Base-by-base conservation (phyloP, 1,140 invertebrate species). In the Hyphantria cunea region DNA sequence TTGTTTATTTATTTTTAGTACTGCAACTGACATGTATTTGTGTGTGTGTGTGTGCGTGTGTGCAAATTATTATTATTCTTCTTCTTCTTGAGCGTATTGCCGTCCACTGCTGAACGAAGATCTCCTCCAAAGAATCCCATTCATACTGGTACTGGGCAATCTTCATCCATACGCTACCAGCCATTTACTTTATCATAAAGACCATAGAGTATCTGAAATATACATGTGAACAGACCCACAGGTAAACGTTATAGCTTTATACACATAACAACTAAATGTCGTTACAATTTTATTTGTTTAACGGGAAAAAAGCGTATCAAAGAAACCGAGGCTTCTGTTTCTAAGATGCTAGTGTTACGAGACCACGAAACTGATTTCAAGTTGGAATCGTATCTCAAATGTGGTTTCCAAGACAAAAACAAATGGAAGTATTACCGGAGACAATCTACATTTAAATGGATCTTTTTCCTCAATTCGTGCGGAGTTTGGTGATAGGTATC, bases 361-460 rank as follows among this genome's bases (percentile, higher is more conserved):
- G 62, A 71, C 69, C 74, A 69, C 74, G 68, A 71, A 76, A 74
- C 73, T 64, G 75, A 67, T 72, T 74, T 59, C 68, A 65, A 70
- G 69, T 58, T 63, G 66, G 15, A 73, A 70, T 69, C 74, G 70
- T 82, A 83, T 80, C 74, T 79, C 74, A 68, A 69, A 66, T 64
- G 70, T 70, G 71, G 77, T 70, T 76, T 72, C 52, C 64, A 68
- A 81, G 77, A 84, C 81, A 86, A 84, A 83, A 85, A 84, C 80
- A 86, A 86, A 87, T 86, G 84, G 82, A 81, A 84, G 82, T 83
- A 83, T 87, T 87, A 81, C 82, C 75, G 76, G 65, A 80, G 78
- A 84, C 82, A 87, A 87, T 87, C 84, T 86, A 82, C 77, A 80
- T 80, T 80, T 80, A 80, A 80, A 77, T 80, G 68, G 77, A 77